Evolutionary conservation across 2,888 invertebrate genomes (phyloP).

Genomic region (Lasius fuliginosus): DNA sequence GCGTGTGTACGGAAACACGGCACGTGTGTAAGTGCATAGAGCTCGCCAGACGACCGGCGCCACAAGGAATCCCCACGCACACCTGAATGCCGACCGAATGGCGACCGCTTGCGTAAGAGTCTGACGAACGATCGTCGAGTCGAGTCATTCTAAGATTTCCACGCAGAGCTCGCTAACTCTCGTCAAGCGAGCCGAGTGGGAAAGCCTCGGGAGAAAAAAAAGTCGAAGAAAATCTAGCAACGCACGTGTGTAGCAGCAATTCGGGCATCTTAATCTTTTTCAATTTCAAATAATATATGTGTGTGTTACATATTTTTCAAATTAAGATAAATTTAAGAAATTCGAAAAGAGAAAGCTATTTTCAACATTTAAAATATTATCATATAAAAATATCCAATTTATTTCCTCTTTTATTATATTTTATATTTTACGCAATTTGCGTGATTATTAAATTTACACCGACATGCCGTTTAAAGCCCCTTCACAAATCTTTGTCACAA

Average conservation of each 20-base stretch:
- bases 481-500: not conserved
- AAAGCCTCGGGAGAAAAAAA: not conserved
- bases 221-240: constrained; percentile 8
- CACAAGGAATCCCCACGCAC: constrained; percentile 81
- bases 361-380: not conserved
- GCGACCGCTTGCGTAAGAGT: constrained; percentile 75
- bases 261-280: not conserved
- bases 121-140: constrained; percentile 63
- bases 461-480: not conserved
- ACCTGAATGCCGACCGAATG: constrained; percentile 66
- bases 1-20: constrained; percentile 25
- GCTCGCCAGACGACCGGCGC: constrained; percentile 81
- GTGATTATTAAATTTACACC: not conserved
- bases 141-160: constrained; percentile 62
- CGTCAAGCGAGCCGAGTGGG: not conserved
- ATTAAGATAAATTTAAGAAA: not conserved
- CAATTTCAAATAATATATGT: not conserved
- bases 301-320: not conserved
- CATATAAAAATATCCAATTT: not conserved
- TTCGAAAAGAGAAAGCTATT: not conserved
- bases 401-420: not conserved
- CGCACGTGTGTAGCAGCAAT: not conserved
- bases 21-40: constrained; percentile 41
- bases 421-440: not conserved
- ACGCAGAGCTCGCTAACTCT: not conserved